Evolutionary conservation across 2,113 vertebrate species (phyloP), one percentile per base, ranked within the genome.

Genomic region (Phrynosoma blainvillii): DNA sequence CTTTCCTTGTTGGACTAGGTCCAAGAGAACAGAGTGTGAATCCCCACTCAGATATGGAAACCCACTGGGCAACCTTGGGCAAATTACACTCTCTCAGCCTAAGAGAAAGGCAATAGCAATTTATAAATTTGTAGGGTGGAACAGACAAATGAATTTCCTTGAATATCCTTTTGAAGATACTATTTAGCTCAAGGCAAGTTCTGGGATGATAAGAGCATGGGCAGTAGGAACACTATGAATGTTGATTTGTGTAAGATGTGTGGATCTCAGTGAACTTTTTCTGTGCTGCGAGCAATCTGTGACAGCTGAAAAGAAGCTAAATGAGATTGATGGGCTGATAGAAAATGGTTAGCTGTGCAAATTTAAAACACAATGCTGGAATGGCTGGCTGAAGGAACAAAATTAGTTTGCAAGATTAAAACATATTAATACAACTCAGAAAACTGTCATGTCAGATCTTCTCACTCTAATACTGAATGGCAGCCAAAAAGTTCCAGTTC

Each of bases 391-490:
- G 14, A 59, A 84, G 89, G 91, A 91, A 90, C 79, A 93, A 94
- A 95, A 92, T 77, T 88, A 92, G 86, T 94, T 91, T 90, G n/a
- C 88, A 85, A 84, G 89, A 93, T 94, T 94, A 95, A 92, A 95
- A 94, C 42, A 36, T 93, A 93, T 82, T 94, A 91, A 76, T 93
- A 84, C 90, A 93, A 96, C 89, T 94, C 90, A 93, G 89, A 95
- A 94, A 94, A 92, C 77, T 90, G 84, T 92, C 84, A 91, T 83
- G 81, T 94, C 92, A 95, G 90, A 93, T 89, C 92, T 95, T 93
- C 85, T 93, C 88, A 87, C 87, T 1, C 0, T 92, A 93, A 90
- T 94, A 88, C 92, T 95, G 93, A 95, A 89, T 94, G 95, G 88
- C 92, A 95, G 91, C 79, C 91, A 96, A 93, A 88, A 80, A 90